Evolutionary conservation across 2,888 invertebrate species (phyloP), one percentile per base, ranked within the genome.

Genomic region (Lochmaea capreae): DNA sequence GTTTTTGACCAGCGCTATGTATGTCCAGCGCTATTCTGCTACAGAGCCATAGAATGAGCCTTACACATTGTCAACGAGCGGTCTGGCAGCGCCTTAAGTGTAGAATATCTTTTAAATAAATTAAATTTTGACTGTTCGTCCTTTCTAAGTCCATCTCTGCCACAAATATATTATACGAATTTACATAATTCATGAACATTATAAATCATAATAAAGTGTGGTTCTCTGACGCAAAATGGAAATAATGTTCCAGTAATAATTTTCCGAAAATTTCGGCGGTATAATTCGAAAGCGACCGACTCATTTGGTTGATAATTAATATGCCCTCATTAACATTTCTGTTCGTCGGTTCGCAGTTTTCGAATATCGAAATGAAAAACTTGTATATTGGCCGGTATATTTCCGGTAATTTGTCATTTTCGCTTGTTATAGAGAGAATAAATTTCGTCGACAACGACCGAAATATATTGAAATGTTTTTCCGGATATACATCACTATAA

Each of bases 141-240:
- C 0, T 6, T 49, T 8, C n/a, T n/a, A 49, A 61, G 61, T 39
- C 12, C 61, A 61, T 1, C 16, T 33, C 61, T 61, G 57, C 3
- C 33, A 58, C 66, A 65, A 70, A 73, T 77, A 74, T 75, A 77
- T 72, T 72, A 74, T 75, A 77, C 71, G 73, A 77, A 75, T 77
- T 77, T 75, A 65, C 77, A 77, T 77, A 71, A 72, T 77, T 77
- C 75, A 77, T 75, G 72, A 54, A 72, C 71, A 77, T 67, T 70
- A 77, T 77, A 77, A 77, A 77, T 77, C 77, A 77, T 75, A 75
- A 75, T 77, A 73, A 77, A 74, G 69, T 65, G 74, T 66, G 52
- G 62, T 49, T 58, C 61, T 61, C 65, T 58, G 71, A 75, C 65
- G 58, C 69, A 71, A 73, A 77, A 77, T 67, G 75, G 73, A 72